phyloP scores from a whole-genome alignment of 2,113 vertebrate genomes.

The Aptenodytes forsteri region DNA sequence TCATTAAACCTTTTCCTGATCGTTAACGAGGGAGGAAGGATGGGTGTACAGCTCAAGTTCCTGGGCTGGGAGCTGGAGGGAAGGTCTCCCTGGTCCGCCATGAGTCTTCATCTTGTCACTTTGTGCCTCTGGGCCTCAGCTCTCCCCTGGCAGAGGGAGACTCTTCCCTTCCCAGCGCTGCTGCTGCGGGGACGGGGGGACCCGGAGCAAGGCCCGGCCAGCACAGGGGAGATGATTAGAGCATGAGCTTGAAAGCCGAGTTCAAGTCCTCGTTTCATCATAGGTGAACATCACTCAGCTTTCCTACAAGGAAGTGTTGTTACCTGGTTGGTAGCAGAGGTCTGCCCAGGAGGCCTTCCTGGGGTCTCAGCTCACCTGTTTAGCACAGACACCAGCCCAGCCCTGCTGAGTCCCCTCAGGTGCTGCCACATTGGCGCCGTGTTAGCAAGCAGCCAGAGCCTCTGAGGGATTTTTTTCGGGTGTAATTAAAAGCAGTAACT shows the following conservation, averaged over 20 bases:
- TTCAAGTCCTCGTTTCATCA: background rate
- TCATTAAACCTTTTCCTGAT: background rate
- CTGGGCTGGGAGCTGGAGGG: background rate
- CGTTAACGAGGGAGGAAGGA: background rate
- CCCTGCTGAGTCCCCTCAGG: background rate
- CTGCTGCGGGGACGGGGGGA: background rate
- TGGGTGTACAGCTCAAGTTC: background rate
- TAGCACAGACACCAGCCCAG: background rate
- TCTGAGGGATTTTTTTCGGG: background rate
- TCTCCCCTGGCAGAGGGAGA: background rate
- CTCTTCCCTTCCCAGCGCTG: accelerated
- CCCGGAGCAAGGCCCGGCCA: background rate
- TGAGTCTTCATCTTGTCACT: background rate
- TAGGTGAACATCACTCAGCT: background rate
- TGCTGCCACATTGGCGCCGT: accelerated
- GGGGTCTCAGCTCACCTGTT: background rate
- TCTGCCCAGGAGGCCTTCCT: background rate
- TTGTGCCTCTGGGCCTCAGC: background rate
- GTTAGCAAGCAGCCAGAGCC: background rate
- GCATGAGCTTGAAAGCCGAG: background rate
- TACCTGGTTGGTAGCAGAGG: background rate
- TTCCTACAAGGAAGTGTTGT: background rate
- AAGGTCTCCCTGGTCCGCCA: background rate
- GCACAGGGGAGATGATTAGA: background rate
- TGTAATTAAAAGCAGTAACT: background rate